A percentile compares a stretch with the other conserved stretches of the same genome.
Conservation (phyloP, 2,797 vertebrate species). For the Kryptolebias ocellatus region DNA sequence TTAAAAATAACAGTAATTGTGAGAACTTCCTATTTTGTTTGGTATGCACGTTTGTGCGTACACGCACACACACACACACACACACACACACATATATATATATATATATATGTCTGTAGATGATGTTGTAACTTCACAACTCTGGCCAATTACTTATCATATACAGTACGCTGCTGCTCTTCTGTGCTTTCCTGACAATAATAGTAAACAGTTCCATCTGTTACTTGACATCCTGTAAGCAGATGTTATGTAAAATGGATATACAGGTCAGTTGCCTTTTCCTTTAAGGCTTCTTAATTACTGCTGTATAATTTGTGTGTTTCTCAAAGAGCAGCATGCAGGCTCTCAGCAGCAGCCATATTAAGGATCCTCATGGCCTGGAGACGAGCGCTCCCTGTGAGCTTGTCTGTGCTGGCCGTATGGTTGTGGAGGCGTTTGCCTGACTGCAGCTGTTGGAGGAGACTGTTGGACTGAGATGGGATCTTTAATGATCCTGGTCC, state of each 20-base stretch:
- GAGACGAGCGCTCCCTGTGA: conserved; percentile 21
- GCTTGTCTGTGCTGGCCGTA: conserved; percentile 15
- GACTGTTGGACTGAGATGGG: conserved; percentile 32
- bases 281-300: conserved; percentile 24
- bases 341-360: conserved; percentile 9
- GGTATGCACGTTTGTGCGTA: too few relatives aligned
- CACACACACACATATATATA: too few relatives aligned
- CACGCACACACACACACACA: too few relatives aligned
- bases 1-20: too few relatives aligned
- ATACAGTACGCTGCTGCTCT: neutral
- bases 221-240: conserved; percentile 7
- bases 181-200: conserved; percentile 2
- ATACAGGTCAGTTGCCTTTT: conserved; percentile 19
- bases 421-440: conserved; percentile 39
- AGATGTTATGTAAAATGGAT: conserved; percentile 19
- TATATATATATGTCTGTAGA: too few relatives aligned
- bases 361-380: conserved; percentile 18
- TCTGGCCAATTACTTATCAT: too few relatives aligned
- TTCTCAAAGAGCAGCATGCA: conserved; percentile 30
- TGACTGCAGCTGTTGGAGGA: conserved; percentile 36
- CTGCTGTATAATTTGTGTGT: conserved; percentile 18
- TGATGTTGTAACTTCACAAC: too few relatives aligned
- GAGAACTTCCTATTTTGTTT: too few relatives aligned
- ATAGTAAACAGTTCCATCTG: conserved; percentile 2
- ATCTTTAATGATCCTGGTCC: conserved; percentile 47